A percentile compares a stretch with the other conserved stretches of the same genome.
phyloP scores from a whole-genome alignment of 1,140 invertebrate genomes.

The Patella vulgata region DNA sequence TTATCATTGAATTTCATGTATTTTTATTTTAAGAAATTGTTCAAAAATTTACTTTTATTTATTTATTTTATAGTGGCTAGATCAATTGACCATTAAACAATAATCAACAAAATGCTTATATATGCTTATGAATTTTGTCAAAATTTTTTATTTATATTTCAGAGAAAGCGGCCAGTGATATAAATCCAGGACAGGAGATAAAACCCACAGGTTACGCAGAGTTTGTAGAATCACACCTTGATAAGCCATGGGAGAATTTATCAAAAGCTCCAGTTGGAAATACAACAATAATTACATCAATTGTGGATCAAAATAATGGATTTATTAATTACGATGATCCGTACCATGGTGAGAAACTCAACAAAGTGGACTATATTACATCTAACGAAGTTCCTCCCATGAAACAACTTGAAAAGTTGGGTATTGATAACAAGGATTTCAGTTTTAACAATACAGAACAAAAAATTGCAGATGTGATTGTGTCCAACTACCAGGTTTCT shows the following conservation, averaged over 20 bases:
- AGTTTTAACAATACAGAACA: background rate
- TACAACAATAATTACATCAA: conserved; percentile 15
- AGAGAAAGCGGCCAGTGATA: conserved; percentile 46
- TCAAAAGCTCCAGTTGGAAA: conserved; percentile 15
- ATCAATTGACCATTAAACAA: too few relatives aligned
- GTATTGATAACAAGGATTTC: background rate
- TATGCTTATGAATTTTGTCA: too few relatives aligned
- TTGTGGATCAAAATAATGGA: background rate
- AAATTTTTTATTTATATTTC: conserved; percentile 21
- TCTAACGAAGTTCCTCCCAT: conserved; percentile 24
- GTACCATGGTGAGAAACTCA: conserved; percentile 33
- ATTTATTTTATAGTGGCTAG: too few relatives aligned
- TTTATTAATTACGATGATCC: conserved; percentile 50
- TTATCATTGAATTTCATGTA: too few relatives aligned
- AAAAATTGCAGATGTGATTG: too few relatives aligned
- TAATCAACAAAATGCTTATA: too few relatives aligned
- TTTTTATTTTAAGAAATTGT: too few relatives aligned
- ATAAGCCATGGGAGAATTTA: conserved; percentile 45
- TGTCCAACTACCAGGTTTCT: too few relatives aligned
- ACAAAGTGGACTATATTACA: conserved; percentile 16
- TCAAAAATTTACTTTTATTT: too few relatives aligned
- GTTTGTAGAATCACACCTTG: conserved; percentile 44
- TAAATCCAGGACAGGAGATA: conserved; percentile 39
- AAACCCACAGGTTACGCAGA: conserved; percentile 51
- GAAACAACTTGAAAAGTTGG: conserved; percentile 18